Conservation (phyloP, 2,113 vertebrate species). For the Sceloporus tristichus region DNA sequence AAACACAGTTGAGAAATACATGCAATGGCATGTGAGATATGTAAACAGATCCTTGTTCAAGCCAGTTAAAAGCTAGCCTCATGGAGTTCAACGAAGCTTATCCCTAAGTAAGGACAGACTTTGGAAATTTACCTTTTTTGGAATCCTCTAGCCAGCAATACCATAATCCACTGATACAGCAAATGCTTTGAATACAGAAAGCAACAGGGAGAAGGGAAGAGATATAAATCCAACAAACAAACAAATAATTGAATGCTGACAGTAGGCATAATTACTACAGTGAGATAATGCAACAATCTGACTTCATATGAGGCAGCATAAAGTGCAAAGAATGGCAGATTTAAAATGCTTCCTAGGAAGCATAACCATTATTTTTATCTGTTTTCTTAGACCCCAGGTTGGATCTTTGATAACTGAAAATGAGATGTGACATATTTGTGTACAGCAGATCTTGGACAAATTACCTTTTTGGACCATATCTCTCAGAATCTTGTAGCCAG, state of each 20-base stretch:
- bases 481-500: too few species aligned
- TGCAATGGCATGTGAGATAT: not conserved
- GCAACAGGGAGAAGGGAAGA: not conserved
- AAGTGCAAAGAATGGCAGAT: not conserved
- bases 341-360: not conserved
- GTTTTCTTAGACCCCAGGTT: not conserved
- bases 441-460: too few species aligned
- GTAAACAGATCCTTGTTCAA: not conserved
- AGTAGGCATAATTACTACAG: not conserved
- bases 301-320: not conserved
- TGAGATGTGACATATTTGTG: too few species aligned
- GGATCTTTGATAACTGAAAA: not conserved
- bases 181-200: not conserved
- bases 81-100: not conserved
- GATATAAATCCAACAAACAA: too few species aligned
- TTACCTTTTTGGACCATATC: too few species aligned
- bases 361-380: not conserved
- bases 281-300: not conserved
- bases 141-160: not conserved
- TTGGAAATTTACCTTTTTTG: not conserved
- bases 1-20: not conserved
- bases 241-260: too few species aligned
- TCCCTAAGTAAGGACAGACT: not conserved
- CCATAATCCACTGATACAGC: not conserved
- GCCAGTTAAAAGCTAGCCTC: not conserved